Percentiles rank a stretch among this genome's conserved stretches.
Evolutionary conservation across 2,113 vertebrate genomes (phyloP).

Genomic region (Reinhardtius hippoglossoides): DNA sequence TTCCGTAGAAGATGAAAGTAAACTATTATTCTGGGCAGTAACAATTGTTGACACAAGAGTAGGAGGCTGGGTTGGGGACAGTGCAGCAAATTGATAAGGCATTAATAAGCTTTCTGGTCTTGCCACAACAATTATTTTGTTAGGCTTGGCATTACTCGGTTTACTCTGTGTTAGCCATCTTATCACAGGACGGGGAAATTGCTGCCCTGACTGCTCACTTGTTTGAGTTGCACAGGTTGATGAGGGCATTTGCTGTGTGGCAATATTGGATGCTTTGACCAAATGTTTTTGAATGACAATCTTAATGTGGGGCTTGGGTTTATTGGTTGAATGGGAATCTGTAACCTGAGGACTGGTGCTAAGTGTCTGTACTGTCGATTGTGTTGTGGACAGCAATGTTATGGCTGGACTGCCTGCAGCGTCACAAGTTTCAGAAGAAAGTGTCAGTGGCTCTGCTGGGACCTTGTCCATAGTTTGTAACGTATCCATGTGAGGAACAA

Average conservation of each 20-base stretch:
- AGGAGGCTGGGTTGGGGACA: not conserved
- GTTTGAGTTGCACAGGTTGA: constrained; percentile 16
- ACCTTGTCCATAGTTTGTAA: not conserved
- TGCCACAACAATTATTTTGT: constrained; percentile 44
- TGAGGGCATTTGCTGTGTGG: too few relatives aligned
- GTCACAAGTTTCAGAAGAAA: not conserved
- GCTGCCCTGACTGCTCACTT: not conserved
- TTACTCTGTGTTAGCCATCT: not conserved
- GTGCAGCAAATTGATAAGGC: not conserved
- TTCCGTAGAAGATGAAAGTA: not conserved
- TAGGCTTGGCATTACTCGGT: rapidly evolving
- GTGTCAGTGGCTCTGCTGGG: not conserved
- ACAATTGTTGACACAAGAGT: not conserved
- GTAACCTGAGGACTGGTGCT: not conserved
- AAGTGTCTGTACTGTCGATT: not conserved
- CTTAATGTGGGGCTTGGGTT: not conserved
- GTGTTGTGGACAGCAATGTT: not conserved
- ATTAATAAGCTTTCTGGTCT: not conserved
- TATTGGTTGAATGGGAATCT: not conserved
- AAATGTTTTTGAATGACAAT: not conserved
- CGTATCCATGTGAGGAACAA: not conserved
- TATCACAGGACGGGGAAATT: not conserved
- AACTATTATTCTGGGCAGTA: not conserved
- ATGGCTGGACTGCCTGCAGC: not conserved
- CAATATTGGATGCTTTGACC: not conserved